Evolutionary conservation across 2,113 vertebrate genomes (phyloP), one percentile per base, ranked within the genome.

Genomic region (Corythoichthys intestinalis): DNA sequence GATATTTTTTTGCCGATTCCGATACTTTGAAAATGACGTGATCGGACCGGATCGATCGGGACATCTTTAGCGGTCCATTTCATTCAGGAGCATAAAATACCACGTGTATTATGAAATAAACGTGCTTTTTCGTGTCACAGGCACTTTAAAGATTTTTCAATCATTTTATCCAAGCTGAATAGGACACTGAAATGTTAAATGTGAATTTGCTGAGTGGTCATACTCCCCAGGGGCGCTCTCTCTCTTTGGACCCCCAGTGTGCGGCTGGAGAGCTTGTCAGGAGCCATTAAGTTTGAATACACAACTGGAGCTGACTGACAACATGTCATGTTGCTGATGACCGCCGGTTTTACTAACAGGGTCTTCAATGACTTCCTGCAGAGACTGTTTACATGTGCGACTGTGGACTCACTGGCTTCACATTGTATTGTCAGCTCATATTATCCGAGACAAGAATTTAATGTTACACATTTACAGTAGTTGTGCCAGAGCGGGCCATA

Each of bases 201-300:
- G 69, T 82, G 81, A 82, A 84, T 83, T 80, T 86, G 80, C 85
- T 78, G 80, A 82, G 75, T 80, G 89, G 77, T 70, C 82, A 58
- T 71, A 76, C 71, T 81, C 71, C 49, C 77, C 74, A 14, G 77
- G 79, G 76, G 81, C 69, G 76, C 65, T 50, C 79, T 81, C 77
- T 75, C 81, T 80, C 79, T 80, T 77, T 80, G 79, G 77, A 81
- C 74, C 72, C 44, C 44, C 65, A 62, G 75, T 80, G 15, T 64
- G 78, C 75, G 70, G 81, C 68, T 73, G 87, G 83, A 77, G 76
- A 76, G 76, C 79, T 81, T 88, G 89, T 87, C 86, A 83, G 69
- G 82, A 87, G 15, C 77, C 80, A 87, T 89, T 88, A 85, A 73
- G 72, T 83, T 77, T 78, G 78, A 86, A 84, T 76, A 75, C 80